A percentile compares a stretch with the other conserved stretches of the same genome.
Conservation (phyloP, 2,797 vertebrate species). For the Calcarius lapponicus region DNA sequence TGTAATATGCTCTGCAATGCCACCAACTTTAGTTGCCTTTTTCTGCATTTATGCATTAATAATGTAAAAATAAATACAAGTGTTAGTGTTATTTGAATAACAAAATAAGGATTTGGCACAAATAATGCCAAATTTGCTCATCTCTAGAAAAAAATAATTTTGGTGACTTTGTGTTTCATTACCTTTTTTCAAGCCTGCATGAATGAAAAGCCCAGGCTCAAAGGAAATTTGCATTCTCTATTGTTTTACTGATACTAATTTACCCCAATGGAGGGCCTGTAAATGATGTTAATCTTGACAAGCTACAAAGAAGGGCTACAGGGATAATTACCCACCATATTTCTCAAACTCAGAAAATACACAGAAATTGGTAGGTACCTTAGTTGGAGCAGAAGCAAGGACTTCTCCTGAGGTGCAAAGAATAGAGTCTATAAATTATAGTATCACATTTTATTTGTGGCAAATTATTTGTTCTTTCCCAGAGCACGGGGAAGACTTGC, state of each 20-base stretch:
- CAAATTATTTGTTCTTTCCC: background rate
- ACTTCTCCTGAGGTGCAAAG: background rate
- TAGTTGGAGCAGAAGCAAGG: background rate
- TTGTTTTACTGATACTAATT: background rate
- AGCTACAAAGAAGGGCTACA: background rate
- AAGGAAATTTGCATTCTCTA: background rate
- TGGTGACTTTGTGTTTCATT: background rate
- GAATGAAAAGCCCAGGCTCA: background rate
- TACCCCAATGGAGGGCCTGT: background rate
- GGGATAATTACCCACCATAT: background rate
- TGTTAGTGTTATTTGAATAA: background rate
- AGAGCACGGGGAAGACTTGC: background rate
- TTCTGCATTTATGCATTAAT: background rate
- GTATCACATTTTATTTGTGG: background rate
- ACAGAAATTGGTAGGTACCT: background rate
- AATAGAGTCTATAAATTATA: background rate
- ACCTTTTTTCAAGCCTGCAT: background rate
- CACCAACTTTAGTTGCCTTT: background rate
- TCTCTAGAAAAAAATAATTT: background rate
- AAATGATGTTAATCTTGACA: background rate
- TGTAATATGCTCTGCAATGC: background rate
- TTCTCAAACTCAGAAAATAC: background rate
- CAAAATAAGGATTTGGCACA: background rate
- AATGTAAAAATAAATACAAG: background rate
- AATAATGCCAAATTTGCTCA: background rate